Conservation (phyloP, 2,113 vertebrate species). For the Myotis davidii region DNA sequence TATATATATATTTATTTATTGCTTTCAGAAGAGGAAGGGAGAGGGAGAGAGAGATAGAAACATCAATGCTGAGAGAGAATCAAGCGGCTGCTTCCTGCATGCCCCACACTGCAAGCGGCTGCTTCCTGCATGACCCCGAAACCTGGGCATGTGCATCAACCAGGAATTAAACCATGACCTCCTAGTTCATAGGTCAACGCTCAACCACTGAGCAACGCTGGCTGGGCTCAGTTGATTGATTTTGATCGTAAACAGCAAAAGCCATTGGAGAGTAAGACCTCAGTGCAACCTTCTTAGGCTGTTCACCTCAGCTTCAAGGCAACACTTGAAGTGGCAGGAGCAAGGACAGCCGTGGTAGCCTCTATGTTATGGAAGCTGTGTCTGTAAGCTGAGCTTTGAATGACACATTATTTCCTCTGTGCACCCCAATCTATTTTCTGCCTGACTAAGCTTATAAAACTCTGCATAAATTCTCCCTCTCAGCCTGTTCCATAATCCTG, state of each 20-base stretch:
- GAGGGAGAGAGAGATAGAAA: no score
- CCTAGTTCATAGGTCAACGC: no score
- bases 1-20: no score
- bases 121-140: no score
- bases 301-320: conserved; percentile 55
- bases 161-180: no score
- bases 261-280: conserved; percentile 5
- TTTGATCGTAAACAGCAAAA: conserved; percentile 41
- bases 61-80: no score
- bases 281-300: background rate
- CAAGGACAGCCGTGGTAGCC: conserved; percentile 63
- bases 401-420: conserved; percentile 89
- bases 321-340: conserved; percentile 63
- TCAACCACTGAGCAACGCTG: no score
- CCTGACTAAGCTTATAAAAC: conserved; percentile 91
- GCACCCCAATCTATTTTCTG: conserved; percentile 92
- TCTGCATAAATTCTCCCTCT: conserved; percentile 90
- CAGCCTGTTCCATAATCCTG: conserved; percentile 83
- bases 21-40: no score
- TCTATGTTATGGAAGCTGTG: conserved; percentile 72
- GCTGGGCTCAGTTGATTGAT: background rate
- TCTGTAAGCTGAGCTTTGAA: conserved; percentile 83
- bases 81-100: no score
- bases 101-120: no score
- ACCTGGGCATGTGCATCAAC: no score